Evolutionary conservation across 1,140 invertebrate genomes (phyloP), one percentile per base, ranked within the genome.

Genomic region (Drosophila pectinifera): DNA sequence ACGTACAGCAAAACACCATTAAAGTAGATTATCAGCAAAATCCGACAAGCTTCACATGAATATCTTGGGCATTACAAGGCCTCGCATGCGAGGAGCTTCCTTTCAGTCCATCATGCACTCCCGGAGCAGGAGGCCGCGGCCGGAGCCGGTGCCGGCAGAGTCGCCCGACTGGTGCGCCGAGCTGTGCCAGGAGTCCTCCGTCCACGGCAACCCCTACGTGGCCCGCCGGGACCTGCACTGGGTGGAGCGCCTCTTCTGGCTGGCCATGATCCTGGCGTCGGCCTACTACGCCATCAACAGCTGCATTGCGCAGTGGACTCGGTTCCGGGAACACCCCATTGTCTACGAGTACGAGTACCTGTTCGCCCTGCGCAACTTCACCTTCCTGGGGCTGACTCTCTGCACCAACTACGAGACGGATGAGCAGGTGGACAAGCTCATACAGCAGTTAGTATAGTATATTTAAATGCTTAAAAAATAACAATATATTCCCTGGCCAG

Each of bases 331-430:
- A 10, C 90, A 91, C 64, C 90, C 90, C 0, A 75, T 91, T 70
- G 84, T 91, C 22, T 91, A 89, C 56, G 83, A 84, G 38, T 85
- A 89, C 41, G 90, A 91, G 68, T 90, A 72, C 63, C 55, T 90
- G 16, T 82, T 64, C 31, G 75, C 69, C 2, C 41, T 88, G 26
- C 75, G 76, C 14, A 79, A 90, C 20, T 89, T 91, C 34, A 64
- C 78, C n/a, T 78, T 86, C 45, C 36, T 83, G 0, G 90, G 90
- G 0, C 34, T 91, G 0, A 91, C 90, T 0, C 49, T 91, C 6
- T 91, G 90, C 51, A 73, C 84, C 3, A 39, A 64, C 14, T 91
- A 75, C 46, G 39, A 63, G 13, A 43, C 53, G 16, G 11, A 74
- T 2, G 26, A 78, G 8, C 22, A 48, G n/a, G 67, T 69, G 5